Conservation (phyloP, 1,140 invertebrate species). For the Pararge aegeria region DNA sequence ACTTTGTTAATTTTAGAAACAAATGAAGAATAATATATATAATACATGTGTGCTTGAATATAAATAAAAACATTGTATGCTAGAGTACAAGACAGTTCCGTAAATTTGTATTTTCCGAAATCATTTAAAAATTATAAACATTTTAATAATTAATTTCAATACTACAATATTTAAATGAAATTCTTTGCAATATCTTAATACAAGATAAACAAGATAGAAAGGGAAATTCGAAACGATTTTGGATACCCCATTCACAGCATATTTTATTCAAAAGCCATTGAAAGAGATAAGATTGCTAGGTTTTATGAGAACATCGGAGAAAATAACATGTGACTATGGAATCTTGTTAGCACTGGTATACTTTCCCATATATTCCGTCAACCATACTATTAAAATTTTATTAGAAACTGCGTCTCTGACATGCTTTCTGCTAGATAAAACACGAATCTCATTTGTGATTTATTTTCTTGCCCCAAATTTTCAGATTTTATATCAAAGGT, state of each 20-base stretch:
- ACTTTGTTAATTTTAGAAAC: too few relatives aligned
- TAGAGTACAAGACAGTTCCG: too few relatives aligned
- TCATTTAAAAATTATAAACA: too few relatives aligned
- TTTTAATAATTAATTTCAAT: too few relatives aligned
- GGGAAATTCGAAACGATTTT: slow-evolving; percentile 17
- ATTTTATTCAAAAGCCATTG: slow-evolving; percentile 51
- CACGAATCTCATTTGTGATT: slow-evolving; percentile 25
- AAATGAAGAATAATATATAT: too few relatives aligned
- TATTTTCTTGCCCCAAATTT: slow-evolving; percentile 17
- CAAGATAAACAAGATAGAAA: slow-evolving; percentile 5
- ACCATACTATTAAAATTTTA: slow-evolving; percentile 52
- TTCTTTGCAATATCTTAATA: background rate
- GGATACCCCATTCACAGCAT: slow-evolving; percentile 30
- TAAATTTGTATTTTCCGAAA: too few relatives aligned
- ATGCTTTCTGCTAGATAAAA: slow-evolving; percentile 28
- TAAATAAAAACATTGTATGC: too few relatives aligned
- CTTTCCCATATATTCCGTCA: slow-evolving; percentile 36
- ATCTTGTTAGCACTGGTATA: slow-evolving; percentile 46
- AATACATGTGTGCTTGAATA: too few relatives aligned
- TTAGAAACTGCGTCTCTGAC: slow-evolving; percentile 37
- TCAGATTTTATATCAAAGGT: slow-evolving; percentile 14
- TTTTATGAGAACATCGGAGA: slow-evolving; percentile 54
- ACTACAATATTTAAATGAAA: background rate
- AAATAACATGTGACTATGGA: slow-evolving; percentile 61
- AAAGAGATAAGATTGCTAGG: slow-evolving; percentile 52